These are phyloP conservation scores for Zelleria hepariella DNA, from an alignment of 2,888 invertebrate species.

Conservation along the genomic window DNA sequence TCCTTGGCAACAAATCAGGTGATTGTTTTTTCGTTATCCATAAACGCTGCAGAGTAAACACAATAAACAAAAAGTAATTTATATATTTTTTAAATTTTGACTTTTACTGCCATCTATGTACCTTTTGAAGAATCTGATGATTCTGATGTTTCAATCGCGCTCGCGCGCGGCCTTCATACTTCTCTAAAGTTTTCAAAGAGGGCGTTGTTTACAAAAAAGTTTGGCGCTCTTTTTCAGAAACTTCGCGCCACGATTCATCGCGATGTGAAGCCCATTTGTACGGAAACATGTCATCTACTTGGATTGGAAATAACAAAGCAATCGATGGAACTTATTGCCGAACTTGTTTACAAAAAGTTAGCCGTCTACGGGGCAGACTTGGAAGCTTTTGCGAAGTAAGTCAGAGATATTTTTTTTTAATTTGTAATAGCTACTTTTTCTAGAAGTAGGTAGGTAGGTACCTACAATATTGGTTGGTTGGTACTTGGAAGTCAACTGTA, in stretches of 20 bases:
- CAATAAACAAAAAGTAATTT: too few species aligned
- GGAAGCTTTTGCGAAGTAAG: conserved; percentile 77
- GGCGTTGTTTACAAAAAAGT: conserved; percentile 13
- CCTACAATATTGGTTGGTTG: neutral
- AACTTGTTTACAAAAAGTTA: conserved; percentile 72
- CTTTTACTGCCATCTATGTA: too few species aligned
- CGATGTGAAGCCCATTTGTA: conserved; percentile 67
- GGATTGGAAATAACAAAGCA: conserved; percentile 65
- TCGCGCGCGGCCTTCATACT: conserved; percentile 7
- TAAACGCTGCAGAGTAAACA: too few species aligned
- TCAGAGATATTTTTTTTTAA: conserved; percentile 1
- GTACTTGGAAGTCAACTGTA: neutral
- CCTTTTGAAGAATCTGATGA: too few species aligned
- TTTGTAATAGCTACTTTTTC: neutral
- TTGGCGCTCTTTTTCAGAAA: conserved; percentile 53
- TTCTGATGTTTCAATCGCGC: too few species aligned
- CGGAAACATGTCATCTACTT: conserved; percentile 64
- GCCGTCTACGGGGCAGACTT: conserved; percentile 70
- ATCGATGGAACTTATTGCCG: conserved; percentile 72
- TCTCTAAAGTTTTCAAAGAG: conserved; percentile 18
- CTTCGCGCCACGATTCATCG: conserved; percentile 68
- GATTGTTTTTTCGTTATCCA: too few species aligned
- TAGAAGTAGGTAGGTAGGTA: neutral
- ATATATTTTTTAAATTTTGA: too few species aligned
- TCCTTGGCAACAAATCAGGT: too few species aligned